These are phyloP conservation scores for Hippocampus abdominalis DNA, from an alignment of 2,113 vertebrate genomes.

Conservation along the genomic window DNA sequence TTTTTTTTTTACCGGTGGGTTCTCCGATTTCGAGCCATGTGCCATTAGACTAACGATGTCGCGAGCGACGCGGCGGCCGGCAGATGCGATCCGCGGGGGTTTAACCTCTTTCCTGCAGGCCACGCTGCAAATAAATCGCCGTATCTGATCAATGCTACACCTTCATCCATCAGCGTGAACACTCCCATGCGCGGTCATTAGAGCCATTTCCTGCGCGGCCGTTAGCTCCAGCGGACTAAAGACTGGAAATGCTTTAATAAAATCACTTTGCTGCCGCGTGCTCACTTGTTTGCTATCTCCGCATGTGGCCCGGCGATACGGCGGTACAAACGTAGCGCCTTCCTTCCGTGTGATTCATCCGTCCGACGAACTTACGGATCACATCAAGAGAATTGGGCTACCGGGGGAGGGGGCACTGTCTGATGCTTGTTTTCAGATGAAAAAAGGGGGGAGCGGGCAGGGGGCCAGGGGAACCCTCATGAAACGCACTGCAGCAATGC, in stretches of 20 bases:
- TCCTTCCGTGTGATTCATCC: slow-evolving; percentile 40
- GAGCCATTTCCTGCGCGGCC: slow-evolving; percentile 1
- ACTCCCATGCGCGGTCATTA: not conserved
- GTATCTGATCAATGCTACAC: not conserved
- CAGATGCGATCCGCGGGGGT: not conserved
- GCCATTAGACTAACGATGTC: not conserved
- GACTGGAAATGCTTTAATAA: not conserved
- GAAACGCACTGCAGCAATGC: slow-evolving; percentile 24
- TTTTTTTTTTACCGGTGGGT: no score
- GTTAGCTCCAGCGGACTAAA: not conserved
- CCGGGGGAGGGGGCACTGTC: slow-evolving; percentile 42
- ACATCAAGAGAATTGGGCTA: slow-evolving; percentile 27
- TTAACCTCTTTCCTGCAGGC: not conserved
- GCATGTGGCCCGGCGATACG: not conserved
- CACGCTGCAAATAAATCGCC: not conserved
- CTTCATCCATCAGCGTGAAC: not conserved
- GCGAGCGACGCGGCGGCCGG: not conserved
- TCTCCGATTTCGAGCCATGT: not conserved
- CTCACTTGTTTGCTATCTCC: not conserved
- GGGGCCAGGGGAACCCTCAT: slow-evolving; percentile 11
- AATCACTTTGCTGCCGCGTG: slow-evolving; percentile 1
- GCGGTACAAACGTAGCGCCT: not conserved
- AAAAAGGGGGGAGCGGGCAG: slow-evolving; percentile 43
- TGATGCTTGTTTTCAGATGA: slow-evolving; percentile 61
- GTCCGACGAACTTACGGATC: slow-evolving; percentile 30